Evolutionary conservation across 1,140 invertebrate genomes (phyloP).

Genomic region (Philotrypesis tridentata): DNA sequence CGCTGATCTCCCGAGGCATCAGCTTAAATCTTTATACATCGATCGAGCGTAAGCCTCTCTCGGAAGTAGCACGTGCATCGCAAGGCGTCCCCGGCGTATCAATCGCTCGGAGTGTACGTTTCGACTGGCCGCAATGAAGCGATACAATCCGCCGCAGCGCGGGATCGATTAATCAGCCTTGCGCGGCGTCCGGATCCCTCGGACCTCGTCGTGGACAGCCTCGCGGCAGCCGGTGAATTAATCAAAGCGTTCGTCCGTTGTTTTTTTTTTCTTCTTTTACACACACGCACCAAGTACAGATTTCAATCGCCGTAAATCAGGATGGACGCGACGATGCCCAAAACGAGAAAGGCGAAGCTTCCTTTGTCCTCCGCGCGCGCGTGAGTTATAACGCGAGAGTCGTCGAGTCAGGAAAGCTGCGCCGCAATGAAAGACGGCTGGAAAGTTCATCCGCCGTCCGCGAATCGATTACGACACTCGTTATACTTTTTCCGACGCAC

Average conservation of each 20-base stretch:
- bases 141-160: neutral
- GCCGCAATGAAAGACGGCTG: conserved; percentile 11
- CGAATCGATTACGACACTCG: neutral
- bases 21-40: neutral
- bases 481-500: too few relatives aligned
- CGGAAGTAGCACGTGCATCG: neutral
- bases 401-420: neutral
- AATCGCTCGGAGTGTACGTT: neutral
- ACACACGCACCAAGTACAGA: too few relatives aligned
- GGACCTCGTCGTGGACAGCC: too few relatives aligned
- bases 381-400: conserved; percentile 18
- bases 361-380: neutral
- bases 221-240: too few relatives aligned
- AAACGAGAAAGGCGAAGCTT: neutral
- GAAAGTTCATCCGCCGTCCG: neutral
- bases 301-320: too few relatives aligned
- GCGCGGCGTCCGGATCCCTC: too few relatives aligned
- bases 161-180: neutral
- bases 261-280: too few relatives aligned
- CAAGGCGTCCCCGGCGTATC: neutral
- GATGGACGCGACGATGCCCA: neutral
- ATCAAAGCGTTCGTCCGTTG: too few relatives aligned
- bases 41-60: neutral
- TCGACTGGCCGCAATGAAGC: neutral
- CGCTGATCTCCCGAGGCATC: too few relatives aligned